Evolutionary conservation across 2,888 invertebrate species (phyloP).

Genomic region (Uloborus plumipes): DNA sequence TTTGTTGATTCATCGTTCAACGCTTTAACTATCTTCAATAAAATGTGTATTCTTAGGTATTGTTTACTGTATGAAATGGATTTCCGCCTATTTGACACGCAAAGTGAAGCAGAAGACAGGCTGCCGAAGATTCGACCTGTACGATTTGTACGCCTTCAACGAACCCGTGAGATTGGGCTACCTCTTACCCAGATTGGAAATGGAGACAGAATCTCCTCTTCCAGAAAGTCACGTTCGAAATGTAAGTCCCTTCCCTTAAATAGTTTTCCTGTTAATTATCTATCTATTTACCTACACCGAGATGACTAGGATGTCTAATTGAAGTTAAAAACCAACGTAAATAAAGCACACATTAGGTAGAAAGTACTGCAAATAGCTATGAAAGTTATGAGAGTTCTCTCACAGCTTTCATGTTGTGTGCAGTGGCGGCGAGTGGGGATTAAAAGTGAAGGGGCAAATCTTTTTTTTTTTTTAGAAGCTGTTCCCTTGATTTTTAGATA

Average conservation of each 20-base stretch:
- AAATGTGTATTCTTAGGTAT: neutral
- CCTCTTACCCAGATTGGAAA: conserved; percentile 8
- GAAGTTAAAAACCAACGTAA: too few species aligned
- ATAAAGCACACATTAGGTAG: too few species aligned
- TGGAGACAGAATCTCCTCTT: conserved; percentile 19
- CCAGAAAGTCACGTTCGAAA: conserved; percentile 6
- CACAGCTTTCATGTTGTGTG: too few species aligned
- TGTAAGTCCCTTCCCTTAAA: neutral
- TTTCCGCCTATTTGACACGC: neutral
- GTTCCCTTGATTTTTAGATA: too few species aligned
- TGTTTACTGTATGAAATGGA: conserved; percentile 25
- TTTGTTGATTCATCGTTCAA: neutral
- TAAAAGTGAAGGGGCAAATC: too few species aligned
- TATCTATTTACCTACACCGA: too few species aligned
- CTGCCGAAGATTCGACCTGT: conserved; percentile 8
- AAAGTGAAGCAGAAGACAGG: neutral
- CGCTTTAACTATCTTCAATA: neutral
- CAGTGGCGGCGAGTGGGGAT: too few species aligned
- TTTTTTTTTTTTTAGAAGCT: too few species aligned
- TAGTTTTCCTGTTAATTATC: too few species aligned
- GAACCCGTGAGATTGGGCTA: conserved; percentile 19
- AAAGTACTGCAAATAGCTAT: too few species aligned
- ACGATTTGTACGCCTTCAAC: neutral
- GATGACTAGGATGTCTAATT: too few species aligned
- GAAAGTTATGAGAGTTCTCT: too few species aligned